phyloP scores from a whole-genome alignment of 2,113 vertebrate genomes.

The Phalacrocorax aristotelis region DNA sequence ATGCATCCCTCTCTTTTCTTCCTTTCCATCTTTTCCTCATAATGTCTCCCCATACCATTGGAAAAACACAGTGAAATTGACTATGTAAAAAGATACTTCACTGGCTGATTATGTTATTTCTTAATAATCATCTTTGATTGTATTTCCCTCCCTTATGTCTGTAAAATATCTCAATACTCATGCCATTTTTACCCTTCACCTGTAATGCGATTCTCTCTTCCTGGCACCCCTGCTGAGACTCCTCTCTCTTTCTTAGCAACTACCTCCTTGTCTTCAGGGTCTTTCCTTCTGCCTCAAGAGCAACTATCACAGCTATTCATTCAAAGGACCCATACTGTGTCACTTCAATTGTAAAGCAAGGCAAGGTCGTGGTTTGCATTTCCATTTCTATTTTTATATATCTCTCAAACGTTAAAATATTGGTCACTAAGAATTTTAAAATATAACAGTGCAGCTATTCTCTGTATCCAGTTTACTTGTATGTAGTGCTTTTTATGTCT shows the following conservation, averaged over 20 bases:
- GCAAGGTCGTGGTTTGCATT: not conserved
- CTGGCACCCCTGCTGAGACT: not conserved
- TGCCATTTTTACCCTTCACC: not conserved
- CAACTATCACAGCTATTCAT: not conserved
- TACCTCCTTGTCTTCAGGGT: not conserved
- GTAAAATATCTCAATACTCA: not conserved
- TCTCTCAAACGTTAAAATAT: not conserved
- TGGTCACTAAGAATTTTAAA: not conserved
- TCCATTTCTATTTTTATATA: not conserved
- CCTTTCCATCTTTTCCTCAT: not conserved
- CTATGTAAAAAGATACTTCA: not conserved
- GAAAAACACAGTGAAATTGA: not conserved
- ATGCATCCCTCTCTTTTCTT: not conserved
- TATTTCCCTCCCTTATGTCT: not conserved
- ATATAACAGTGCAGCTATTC: not conserved
- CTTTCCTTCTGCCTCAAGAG: not conserved
- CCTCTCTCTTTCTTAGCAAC: not conserved
- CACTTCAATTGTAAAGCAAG: not conserved
- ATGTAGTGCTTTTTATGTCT: not conserved
- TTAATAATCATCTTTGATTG: no score
- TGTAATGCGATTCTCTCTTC: not conserved
- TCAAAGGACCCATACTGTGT: not conserved
- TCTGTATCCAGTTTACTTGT: not conserved
- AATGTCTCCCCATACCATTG: not conserved
- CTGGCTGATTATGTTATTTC: not conserved